phyloP scores from a whole-genome alignment of 2,113 vertebrate species.

The Podilymbus podiceps region DNA sequence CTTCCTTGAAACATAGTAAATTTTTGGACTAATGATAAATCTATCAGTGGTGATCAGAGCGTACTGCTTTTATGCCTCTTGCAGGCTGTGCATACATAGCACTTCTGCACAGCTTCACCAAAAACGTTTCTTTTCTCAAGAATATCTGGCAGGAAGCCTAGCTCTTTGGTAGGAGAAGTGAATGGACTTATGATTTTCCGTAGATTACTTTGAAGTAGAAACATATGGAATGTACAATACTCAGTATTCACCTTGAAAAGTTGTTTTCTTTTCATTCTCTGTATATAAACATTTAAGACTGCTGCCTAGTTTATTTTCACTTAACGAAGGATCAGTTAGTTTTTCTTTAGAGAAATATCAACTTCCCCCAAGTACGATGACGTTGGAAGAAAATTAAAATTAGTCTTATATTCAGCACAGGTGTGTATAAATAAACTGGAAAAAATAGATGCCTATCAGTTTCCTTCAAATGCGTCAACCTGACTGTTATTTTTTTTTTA shows the following conservation, averaged over 20 bases:
- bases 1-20: neutral
- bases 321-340: neutral
- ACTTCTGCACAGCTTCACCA: neutral
- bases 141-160: neutral
- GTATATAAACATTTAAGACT: neutral
- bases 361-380: neutral
- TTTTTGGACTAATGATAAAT: slow-evolving; percentile 1
- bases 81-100: neutral
- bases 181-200: neutral
- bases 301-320: neutral
- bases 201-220: neutral
- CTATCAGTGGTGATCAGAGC: neutral
- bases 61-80: neutral
- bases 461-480: neutral
- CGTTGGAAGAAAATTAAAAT: neutral
- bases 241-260: neutral
- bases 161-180: neutral
- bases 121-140: neutral
- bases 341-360: neutral
- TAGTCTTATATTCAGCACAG: neutral
- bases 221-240: neutral
- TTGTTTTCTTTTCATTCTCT: neutral
- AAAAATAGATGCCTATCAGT: neutral
- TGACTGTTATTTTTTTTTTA: neutral
- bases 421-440: neutral